Evolutionary conservation across 2,113 vertebrate genomes (phyloP).

Genomic region (Tragulus kanchil): DNA sequence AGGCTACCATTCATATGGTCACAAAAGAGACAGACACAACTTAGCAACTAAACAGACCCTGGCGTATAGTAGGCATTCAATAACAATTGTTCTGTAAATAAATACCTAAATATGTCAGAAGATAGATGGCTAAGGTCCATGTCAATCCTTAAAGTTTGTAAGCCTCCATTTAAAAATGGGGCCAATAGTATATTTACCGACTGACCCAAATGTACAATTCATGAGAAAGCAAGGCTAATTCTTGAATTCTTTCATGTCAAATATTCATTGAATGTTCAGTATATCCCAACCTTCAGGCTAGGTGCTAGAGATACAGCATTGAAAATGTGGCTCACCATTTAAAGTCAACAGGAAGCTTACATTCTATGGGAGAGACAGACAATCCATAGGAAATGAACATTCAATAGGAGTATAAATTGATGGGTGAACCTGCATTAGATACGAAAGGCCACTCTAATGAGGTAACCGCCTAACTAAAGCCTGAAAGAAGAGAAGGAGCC

Average conservation of each 20-base stretch:
- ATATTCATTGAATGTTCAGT: constrained; percentile 31
- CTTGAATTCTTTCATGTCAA: constrained; percentile 28
- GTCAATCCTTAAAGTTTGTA: neutral
- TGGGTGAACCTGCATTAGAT: neutral
- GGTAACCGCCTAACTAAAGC: neutral
- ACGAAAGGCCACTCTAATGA: neutral
- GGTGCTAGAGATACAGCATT: neutral
- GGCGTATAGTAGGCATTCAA: neutral
- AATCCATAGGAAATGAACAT: neutral
- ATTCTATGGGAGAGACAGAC: neutral
- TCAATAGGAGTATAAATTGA: neutral
- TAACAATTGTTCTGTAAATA: neutral
- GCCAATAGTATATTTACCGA: neutral
- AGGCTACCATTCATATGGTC: neutral
- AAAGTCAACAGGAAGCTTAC: neutral
- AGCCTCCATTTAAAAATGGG: constrained; percentile 2
- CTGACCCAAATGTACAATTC: neutral
- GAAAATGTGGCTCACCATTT: neutral
- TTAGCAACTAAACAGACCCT: neutral
- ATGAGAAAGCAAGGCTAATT: constrained; percentile 1
- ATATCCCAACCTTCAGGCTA: neutral
- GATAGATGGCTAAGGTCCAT: neutral
- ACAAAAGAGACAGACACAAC: neutral
- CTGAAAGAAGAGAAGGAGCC: neutral
- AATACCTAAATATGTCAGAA: constrained; percentile 4